Conservation (phyloP, 2,113 vertebrate genomes). For the Chamaea fasciata region DNA sequence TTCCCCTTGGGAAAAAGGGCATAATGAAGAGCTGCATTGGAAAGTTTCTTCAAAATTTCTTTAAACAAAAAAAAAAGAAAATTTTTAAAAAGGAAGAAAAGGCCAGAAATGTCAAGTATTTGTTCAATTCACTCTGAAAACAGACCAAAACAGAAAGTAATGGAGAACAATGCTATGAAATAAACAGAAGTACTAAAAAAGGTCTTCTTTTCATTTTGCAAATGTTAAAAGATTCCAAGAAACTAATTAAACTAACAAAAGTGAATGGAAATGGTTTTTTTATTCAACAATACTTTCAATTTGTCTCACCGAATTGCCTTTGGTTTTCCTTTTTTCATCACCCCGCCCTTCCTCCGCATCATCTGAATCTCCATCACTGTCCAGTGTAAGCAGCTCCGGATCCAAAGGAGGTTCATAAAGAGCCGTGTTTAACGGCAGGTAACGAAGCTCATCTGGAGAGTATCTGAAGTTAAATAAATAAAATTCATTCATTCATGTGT, state of each 20-base stretch:
- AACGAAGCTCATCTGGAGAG: conserved; percentile 94
- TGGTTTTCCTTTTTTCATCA: conserved; percentile 83
- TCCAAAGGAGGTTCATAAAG: conserved; percentile 96
- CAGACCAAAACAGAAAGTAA: neutral
- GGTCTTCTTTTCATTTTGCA: neutral
- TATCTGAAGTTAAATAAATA: conserved; percentile 73
- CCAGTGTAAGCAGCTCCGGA: conserved; percentile 88
- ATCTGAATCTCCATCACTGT: conserved; percentile 95
- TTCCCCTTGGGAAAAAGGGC: neutral
- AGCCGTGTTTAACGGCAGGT: conserved; percentile 92
- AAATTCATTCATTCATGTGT: neutral
- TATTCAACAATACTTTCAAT: neutral
- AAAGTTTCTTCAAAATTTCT: neutral
- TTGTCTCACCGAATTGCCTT: conserved; percentile 78
- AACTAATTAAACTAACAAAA: neutral
- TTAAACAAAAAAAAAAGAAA: neutral
- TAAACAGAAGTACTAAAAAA: neutral
- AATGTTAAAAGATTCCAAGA: neutral
- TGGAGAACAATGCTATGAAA: neutral
- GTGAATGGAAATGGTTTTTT: neutral
- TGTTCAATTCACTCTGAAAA: neutral
- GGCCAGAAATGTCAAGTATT: neutral
- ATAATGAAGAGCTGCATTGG: neutral
- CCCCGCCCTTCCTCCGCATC: conserved; percentile 85
- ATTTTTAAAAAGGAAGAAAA: neutral